Conservation (phyloP, 2,797 vertebrate genomes). For the Tapirus indicus region DNA sequence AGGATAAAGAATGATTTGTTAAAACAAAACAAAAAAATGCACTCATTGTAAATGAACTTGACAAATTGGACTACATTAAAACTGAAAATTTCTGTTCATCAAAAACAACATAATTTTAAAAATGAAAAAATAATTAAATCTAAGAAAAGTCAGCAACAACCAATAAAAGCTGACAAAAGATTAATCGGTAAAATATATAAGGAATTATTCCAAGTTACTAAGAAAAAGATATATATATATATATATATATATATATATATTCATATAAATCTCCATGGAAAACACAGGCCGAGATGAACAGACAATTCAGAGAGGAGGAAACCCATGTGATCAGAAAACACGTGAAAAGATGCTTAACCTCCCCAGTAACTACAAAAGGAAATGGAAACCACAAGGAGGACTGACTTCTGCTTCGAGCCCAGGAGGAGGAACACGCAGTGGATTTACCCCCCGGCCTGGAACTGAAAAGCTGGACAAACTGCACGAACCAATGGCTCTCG, state of each 20-base stretch:
- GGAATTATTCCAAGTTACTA: neutral
- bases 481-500: accelerated
- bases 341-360: neutral
- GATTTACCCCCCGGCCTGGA: neutral
- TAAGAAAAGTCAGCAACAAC: conserved; percentile 15
- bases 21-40: neutral
- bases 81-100: neutral
- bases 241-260: too few species aligned
- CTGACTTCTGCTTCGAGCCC: neutral
- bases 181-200: neutral
- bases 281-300: neutral
- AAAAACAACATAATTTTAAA: neutral
- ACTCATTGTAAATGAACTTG: neutral
- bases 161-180: neutral
- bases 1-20: conserved; percentile 2
- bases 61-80: neutral
- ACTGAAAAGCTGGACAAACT: neutral
- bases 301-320: neutral
- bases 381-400: neutral
- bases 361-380: neutral
- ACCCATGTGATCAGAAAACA: neutral
- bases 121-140: conserved; percentile 36
- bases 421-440: neutral
- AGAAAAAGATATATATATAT: neutral
- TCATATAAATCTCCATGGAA: neutral